Evolutionary conservation across 2,888 invertebrate genomes (phyloP), one percentile per base, ranked within the genome.

Genomic region (Panzeria rudis): DNA sequence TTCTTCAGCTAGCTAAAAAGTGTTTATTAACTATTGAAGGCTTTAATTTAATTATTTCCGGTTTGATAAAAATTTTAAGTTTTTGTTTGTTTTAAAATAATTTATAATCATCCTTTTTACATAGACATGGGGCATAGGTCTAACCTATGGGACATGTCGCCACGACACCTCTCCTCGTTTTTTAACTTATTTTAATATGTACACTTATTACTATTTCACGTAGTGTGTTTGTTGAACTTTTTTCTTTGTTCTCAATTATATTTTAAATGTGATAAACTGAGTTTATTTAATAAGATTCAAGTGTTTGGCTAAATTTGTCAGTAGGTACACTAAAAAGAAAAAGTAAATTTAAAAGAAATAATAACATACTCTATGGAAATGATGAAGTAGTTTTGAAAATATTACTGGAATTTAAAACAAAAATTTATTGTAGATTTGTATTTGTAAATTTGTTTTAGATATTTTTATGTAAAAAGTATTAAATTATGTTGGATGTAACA

Each of bases 301-400:
- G 4, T 11, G 11, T 35, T 52, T 35, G 4, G 23, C n/a, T 54
- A 17, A 71, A 54, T 5, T 59, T 9, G 54, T 29, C 1, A 15
- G 15, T 54, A 52, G 5, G 50, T 47, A 15, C 15, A 17, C 6
- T 0, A n/a, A 38, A 56, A 32, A 32, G 11, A 11, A 50, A 73
- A 17, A 38, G 25, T 20, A 54, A 73, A 17, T 59, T 38, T 7
- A 56, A 71, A 54, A 54, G 15, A 62, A 35, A 52, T 68, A 20
- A 61, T 61, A 32, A 47, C 54, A 73, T 59, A 73, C 80, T 73
- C 50, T 73, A 47, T 80, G 79, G 59, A 81, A 81, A 68, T 73
- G 80, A 73, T 73, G 80, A 81, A 80, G 64, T 59, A 47, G 66
- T 80, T 64, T 64, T 66, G n/a, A 56, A 72, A 59, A 64, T 73